Conservation (phyloP, 2,888 invertebrate species). For the Aphodius granarius region DNA sequence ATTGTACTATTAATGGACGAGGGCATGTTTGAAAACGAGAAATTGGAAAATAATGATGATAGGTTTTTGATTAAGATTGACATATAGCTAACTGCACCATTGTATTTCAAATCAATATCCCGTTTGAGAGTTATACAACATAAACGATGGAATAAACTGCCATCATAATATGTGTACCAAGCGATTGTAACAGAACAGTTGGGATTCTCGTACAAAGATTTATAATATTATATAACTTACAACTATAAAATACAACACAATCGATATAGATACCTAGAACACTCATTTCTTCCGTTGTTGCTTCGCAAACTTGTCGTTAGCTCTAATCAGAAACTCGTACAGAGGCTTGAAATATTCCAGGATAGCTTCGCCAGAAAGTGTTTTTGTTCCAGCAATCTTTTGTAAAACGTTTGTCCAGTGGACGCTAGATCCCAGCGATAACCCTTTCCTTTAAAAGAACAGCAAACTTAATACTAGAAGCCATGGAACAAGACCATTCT, state of each 20-base stretch:
- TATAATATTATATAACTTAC: not conserved
- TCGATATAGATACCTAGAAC: not conserved
- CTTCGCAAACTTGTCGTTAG: conserved; percentile 47
- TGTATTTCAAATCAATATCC: too few species aligned
- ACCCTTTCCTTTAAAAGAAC: conserved; percentile 53
- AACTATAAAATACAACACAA: not conserved
- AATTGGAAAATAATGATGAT: not conserved
- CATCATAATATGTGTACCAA: too few species aligned
- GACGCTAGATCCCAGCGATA: conserved; percentile 55
- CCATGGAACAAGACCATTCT: conserved; percentile 16
- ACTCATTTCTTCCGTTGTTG: not conserved
- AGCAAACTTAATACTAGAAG: not conserved
- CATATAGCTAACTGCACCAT: not conserved
- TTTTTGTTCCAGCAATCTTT: conserved; percentile 58
- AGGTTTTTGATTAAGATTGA: not conserved
- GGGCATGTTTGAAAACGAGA: not conserved
- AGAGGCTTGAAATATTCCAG: conserved; percentile 63
- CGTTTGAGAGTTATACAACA: too few species aligned
- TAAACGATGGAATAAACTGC: too few species aligned
- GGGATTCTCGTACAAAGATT: not conserved
- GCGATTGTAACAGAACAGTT: too few species aligned
- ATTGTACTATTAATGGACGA: not conserved
- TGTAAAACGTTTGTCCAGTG: conserved; percentile 64
- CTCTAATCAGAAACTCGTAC: conserved; percentile 55
- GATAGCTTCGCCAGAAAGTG: conserved; percentile 59